phyloP scores from a whole-genome alignment of 2,888 invertebrate genomes.

The Polietes domitor region DNA sequence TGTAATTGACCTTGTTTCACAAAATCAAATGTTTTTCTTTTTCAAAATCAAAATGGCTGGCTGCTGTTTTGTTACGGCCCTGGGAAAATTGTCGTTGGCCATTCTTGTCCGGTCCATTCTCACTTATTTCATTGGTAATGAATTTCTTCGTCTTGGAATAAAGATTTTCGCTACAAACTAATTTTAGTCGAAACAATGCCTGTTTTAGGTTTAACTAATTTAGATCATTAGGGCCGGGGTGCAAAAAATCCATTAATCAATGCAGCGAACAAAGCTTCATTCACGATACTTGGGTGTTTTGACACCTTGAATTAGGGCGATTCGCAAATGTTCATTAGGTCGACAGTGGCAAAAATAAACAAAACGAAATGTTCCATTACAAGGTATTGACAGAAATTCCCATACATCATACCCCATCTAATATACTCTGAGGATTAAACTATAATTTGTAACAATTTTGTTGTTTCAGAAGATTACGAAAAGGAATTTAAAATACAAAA shows the following conservation, averaged over 20 bases:
- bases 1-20: slow-evolving; percentile 26
- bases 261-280: background rate
- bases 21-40: background rate
- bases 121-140: background rate
- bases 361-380: too few relatives aligned
- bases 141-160: background rate
- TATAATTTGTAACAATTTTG: too few relatives aligned
- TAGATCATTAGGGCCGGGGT: background rate
- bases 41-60: background rate
- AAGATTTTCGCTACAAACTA: background rate
- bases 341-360: too few relatives aligned
- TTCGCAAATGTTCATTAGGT: background rate
- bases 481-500: too few relatives aligned
- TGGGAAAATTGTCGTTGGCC: slow-evolving; percentile 14
- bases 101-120: background rate
- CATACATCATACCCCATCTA: too few relatives aligned
- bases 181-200: background rate
- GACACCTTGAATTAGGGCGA: background rate
- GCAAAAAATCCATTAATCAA: slow-evolving; percentile 18
- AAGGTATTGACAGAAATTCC: too few relatives aligned
- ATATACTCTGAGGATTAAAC: too few relatives aligned
- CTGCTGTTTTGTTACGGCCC: background rate
- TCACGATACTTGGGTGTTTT: background rate
- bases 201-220: slow-evolving; percentile 3
- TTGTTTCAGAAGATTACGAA: too few relatives aligned